These are phyloP conservation scores for Oryzaephilus surinamensis DNA, from an alignment of 1,140 invertebrate species.

Conservation along the genomic window DNA sequence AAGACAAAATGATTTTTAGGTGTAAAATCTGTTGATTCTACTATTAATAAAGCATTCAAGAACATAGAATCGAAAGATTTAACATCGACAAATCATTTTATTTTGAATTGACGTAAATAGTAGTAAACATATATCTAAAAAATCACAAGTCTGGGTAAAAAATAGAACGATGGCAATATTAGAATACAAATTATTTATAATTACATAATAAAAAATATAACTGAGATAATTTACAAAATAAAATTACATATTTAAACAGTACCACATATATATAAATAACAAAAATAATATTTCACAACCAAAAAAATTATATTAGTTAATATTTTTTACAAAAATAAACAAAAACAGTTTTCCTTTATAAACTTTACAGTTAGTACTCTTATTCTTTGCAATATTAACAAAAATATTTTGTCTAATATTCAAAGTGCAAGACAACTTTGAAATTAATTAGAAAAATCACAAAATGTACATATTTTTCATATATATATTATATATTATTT, in stretches of 20 bases:
- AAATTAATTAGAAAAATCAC: background rate
- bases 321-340: slow-evolving; percentile 4
- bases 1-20: too few species aligned
- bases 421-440: background rate
- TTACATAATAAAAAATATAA: background rate
- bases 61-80: too few species aligned
- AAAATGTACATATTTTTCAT: too few species aligned
- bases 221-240: background rate
- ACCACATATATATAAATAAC: slow-evolving; percentile 14
- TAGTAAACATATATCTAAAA: too few species aligned
- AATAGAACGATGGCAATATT: slow-evolving; percentile 15
- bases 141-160: slow-evolving; percentile 28
- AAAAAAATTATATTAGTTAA: slow-evolving; percentile 14
- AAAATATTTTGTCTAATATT: background rate
- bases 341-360: background rate
- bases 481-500: too few species aligned
- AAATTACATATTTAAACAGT: slow-evolving; percentile 10
- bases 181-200: slow-evolving; percentile 8
- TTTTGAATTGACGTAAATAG: too few species aligned
- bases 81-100: too few species aligned
- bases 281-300: slow-evolving; percentile 28
- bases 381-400: background rate
- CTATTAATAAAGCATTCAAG: too few species aligned
- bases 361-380: background rate
- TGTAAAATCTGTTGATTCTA: too few species aligned